These are phyloP conservation scores for Cheilosia variabilis DNA, from an alignment of 2,888 invertebrate species.

Conservation along the genomic window DNA sequence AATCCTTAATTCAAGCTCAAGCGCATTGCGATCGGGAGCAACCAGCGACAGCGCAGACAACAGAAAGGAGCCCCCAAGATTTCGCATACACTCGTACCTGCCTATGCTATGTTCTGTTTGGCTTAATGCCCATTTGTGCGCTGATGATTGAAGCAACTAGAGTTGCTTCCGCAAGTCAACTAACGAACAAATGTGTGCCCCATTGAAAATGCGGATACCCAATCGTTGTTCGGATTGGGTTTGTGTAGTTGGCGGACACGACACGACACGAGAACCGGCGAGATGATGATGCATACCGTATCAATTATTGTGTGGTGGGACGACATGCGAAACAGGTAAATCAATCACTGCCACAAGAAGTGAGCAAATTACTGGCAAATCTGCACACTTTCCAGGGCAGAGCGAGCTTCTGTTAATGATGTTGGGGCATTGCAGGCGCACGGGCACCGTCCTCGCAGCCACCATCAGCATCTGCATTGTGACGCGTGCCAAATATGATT, in stretches of 20 bases:
- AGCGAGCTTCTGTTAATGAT: conserved; percentile 69
- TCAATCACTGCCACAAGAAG: conserved; percentile 74
- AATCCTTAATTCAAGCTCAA: conserved; percentile 66
- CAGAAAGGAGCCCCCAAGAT: conserved; percentile 48
- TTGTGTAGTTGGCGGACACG: conserved; percentile 34
- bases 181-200: conserved; percentile 70
- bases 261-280: conserved; percentile 48
- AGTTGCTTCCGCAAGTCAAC: conserved; percentile 65
- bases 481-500: conserved; percentile 72
- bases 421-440: conserved; percentile 35
- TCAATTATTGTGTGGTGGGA: conserved; percentile 68
- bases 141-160: conserved; percentile 58
- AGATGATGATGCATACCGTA: conserved; percentile 71
- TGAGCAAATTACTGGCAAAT: conserved; percentile 75
- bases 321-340: conserved; percentile 69
- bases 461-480: conserved; percentile 41
- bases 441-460: too few species aligned
- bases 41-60: conserved; percentile 17
- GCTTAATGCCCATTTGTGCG: conserved; percentile 70
- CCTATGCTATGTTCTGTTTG: conserved; percentile 37
- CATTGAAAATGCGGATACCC: conserved; percentile 52
- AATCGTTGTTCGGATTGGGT: conserved; percentile 1
- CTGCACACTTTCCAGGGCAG: conserved; percentile 68
- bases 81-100: conserved; percentile 1
- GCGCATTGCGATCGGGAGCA: conserved; percentile 50